Conservation (phyloP, 2,888 invertebrate genomes). For the Ephialtes manifestator region DNA sequence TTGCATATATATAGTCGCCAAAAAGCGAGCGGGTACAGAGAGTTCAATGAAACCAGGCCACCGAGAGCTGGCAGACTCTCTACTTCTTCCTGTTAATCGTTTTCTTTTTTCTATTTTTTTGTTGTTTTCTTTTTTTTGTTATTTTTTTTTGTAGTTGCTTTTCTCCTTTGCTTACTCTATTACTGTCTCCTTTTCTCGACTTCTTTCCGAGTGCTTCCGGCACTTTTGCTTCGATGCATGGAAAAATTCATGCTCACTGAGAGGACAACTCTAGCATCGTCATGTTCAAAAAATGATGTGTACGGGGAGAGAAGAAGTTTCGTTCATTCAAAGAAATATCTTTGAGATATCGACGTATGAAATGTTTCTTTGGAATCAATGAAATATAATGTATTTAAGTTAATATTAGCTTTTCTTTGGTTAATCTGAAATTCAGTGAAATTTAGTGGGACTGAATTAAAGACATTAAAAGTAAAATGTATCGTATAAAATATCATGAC, state of each 20-base stretch:
- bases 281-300: neutral
- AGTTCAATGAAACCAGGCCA: constrained; percentile 85
- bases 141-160: constrained; percentile 1
- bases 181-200: constrained; percentile 22
- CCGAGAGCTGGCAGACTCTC: constrained; percentile 50
- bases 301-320: too few relatives aligned
- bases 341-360: too few relatives aligned
- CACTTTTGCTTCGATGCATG: constrained; percentile 31
- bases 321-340: too few relatives aligned
- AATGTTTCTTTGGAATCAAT: too few relatives aligned
- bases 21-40: constrained; percentile 70
- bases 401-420: too few relatives aligned
- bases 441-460: too few relatives aligned
- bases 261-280: neutral
- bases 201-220: constrained; percentile 5
- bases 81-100: constrained; percentile 1
- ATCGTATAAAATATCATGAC: too few relatives aligned
- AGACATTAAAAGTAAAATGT: too few relatives aligned
- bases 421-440: too few relatives aligned
- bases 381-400: too few relatives aligned
- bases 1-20: constrained; percentile 60
- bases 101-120: constrained; percentile 17
- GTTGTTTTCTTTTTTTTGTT: constrained; percentile 22
- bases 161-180: constrained; percentile 46
- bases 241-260: constrained; percentile 34